Evolutionary conservation across 1,140 invertebrate species (phyloP).

Genomic region (Drosophila dunni): DNA sequence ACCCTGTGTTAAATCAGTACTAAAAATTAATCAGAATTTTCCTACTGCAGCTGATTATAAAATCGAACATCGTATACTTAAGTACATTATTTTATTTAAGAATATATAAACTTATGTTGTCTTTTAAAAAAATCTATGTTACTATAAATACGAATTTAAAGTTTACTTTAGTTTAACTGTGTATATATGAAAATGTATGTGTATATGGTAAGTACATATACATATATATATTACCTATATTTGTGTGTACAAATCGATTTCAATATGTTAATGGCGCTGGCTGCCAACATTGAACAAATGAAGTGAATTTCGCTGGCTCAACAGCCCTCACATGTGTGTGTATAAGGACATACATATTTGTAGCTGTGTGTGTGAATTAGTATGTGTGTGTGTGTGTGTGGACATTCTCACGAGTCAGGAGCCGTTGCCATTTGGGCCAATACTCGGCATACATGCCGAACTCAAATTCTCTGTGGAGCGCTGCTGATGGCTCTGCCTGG

Average conservation of each 20-base stretch:
- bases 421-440: slow-evolving; percentile 44
- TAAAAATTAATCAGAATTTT: too few species aligned
- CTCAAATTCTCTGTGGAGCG: slow-evolving; percentile 26
- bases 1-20: too few species aligned
- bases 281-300: slow-evolving; percentile 56
- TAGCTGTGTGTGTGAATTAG: slow-evolving; percentile 2
- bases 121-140: too few species aligned
- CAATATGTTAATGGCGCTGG: slow-evolving; percentile 71
- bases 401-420: slow-evolving; percentile 47
- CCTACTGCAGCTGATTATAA: too few species aligned
- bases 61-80: too few species aligned
- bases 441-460: slow-evolving; percentile 43
- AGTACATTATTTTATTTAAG: too few species aligned
- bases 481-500: slow-evolving; percentile 9
- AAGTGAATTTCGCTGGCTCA: slow-evolving; percentile 64
- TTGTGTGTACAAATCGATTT: slow-evolving; percentile 62
- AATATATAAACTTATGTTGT: too few species aligned
- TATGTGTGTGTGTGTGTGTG: slow-evolving; percentile 32
- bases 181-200: not conserved
- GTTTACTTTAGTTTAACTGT: too few species aligned
- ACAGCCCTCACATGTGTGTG: slow-evolving; percentile 38
- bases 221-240: not conserved
- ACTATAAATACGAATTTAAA: too few species aligned
- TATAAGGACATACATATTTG: slow-evolving; percentile 6
- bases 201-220: not conserved